Evolutionary conservation across 53 echinoderm and acorn worm species (phyloP), one percentile per base, ranked within the genome.

Genomic region (Holothuria scabra): DNA sequence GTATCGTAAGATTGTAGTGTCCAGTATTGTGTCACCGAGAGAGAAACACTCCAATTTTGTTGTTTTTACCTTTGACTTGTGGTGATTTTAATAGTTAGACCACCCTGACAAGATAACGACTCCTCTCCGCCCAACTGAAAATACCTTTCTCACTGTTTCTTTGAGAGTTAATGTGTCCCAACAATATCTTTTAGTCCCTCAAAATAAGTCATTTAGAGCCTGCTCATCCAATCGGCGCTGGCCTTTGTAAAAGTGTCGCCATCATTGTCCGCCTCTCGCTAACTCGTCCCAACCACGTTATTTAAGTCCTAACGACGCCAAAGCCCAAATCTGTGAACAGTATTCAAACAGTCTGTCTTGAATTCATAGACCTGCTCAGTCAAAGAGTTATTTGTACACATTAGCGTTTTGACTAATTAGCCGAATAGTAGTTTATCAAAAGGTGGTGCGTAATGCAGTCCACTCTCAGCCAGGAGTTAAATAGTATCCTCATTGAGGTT

Each of bases 391-490:
- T 68, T 68, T 68, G 69, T 68, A 68, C 32, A 68, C 69, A 68
- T 68, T 68, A 68, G 69, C 38, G 69, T 35, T 30, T 68, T 68
- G 69, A 68, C 69, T 68, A 68, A 68, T 68, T 68, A 68, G 34
- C 69, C 22, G 21, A 35, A 68, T 68, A 33, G 38, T 38, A 68
- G 34, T 68, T 38, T 31, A 30, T 68, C 68, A 68, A 35, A 41
- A 52, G 18, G 52, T 52, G 16, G 52, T 52, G 52, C 52, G 52
- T 52, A 52, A 18, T 52, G 14, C 52, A 14, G 18, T 52, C 52
- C 52, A 16, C 14, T 0, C 5, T 52, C 52, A 16, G 52, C 18
- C 8, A 52, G 52, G 52, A 52, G 18, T 52, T 52, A 52, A 52
- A 52, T 52, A 18, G 52, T 52, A 18, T 52, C 18, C 3, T 52